Base-by-base conservation (phyloP, 2,113 vertebrate species). In the Anthoscopus minutus region DNA sequence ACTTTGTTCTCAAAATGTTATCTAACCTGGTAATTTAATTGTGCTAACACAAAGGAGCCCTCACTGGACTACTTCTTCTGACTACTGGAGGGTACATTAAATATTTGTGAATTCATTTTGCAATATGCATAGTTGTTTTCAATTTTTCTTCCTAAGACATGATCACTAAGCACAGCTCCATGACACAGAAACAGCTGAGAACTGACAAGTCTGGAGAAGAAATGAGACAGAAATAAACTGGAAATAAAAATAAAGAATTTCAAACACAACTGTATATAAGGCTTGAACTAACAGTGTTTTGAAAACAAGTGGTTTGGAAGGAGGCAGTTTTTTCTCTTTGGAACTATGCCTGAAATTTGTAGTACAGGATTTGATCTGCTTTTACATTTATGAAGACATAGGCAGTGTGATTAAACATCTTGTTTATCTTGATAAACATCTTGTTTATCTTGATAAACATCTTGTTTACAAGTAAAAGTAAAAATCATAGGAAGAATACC, bases 71-170 rank as follows among this genome's bases (percentile, higher is more conserved):
- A 20, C 60, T 92, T 15, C 58, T 86, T 58, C 48, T 13, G 35
- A n/a, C 27, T 27, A 12, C 44, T 4, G 1, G 25, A 0, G 2
- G 0, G 0, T 33, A 23, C 0, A 3, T 57, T n/a, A 70, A 94
- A 83, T 48, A 18, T 33, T 53, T 30, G 40, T 69, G 48, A 77
- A 83, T 64, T 82, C 15, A 50, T 86, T 86, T 83, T 57, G 20
- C 27, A 24, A 7, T 4, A 17, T 21, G 8, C 20, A 3, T 3
- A 40, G 28, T 30, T 91, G 42, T 44, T 73, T n/a, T 70, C 19
- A 11, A 3, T 31, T 73, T 72, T 58, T 50, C 30, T 77, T 14
- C 37, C 38, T 44, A 24, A 40, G 28, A 27, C 18, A 44, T 57
- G 25, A 40, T 60, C 31, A 31, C 31, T 33, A 37, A 54, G 31